Percentiles rank a stretch among this genome's conserved stretches.
These are phyloP conservation scores for Phymorhynchus buccinoides DNA, from an alignment of 1,140 invertebrate species.

Conservation along the genomic window DNA sequence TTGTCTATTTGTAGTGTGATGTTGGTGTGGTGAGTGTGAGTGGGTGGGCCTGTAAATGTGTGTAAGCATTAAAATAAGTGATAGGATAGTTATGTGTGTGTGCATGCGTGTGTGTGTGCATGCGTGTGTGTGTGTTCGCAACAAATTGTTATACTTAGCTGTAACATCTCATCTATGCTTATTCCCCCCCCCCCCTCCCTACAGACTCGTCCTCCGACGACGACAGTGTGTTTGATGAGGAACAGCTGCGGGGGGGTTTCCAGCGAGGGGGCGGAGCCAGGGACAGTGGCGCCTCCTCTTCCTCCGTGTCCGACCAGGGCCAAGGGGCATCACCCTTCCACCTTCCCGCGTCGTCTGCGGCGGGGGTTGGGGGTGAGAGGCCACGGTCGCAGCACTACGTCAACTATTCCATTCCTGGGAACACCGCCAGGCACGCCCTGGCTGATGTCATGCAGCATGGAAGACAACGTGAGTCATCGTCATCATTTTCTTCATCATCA, in stretches of 20 bases:
- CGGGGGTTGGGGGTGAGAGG: conserved; percentile 48
- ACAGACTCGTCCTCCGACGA: conserved; percentile 85
- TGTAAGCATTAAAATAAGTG: too few relatives aligned
- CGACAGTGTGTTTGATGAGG: conserved; percentile 83
- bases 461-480: conserved; percentile 77
- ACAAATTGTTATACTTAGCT: too few relatives aligned
- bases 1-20: too few relatives aligned
- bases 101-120: too few relatives aligned
- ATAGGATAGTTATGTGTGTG: too few relatives aligned
- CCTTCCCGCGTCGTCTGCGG: conserved; percentile 31
- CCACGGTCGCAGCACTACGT: conserved; percentile 66
- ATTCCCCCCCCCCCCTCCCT: too few relatives aligned
- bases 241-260: conserved; percentile 65
- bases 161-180: too few relatives aligned
- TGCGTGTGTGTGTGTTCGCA: too few relatives aligned
- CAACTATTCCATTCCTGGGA: conserved; percentile 69
- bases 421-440: conserved; percentile 68
- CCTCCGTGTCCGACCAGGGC: conserved; percentile 62
- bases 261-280: conserved; percentile 62
- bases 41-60: too few relatives aligned
- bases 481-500: background rate
- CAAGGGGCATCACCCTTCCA: conserved; percentile 62
- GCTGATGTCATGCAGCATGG: conserved; percentile 76
- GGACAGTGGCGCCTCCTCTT: conserved; percentile 68
- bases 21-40: too few relatives aligned